Conservation (phyloP, 2,113 vertebrate species). For the Orientallactaga bullata region DNA sequence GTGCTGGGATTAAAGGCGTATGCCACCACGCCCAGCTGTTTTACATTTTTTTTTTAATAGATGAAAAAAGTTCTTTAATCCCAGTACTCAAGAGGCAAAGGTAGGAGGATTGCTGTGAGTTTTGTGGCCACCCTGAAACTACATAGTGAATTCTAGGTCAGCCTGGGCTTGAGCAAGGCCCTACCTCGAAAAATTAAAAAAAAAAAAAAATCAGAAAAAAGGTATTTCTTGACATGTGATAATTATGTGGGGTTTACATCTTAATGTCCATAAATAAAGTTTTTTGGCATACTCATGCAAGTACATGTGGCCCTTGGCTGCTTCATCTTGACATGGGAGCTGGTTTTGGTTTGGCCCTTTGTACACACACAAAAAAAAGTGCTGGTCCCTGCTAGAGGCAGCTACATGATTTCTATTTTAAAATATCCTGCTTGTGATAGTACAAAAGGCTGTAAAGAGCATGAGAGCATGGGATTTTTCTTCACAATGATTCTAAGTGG, state of each 20-base stretch:
- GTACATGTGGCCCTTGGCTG: fast-evolving
- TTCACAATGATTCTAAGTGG: background rate
- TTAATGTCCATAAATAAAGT: background rate
- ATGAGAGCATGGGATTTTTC: background rate
- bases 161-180: too few species aligned
- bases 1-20: too few species aligned
- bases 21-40: too few species aligned
- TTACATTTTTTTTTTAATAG: too few species aligned
- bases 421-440: background rate
- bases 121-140: too few species aligned
- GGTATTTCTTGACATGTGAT: background rate
- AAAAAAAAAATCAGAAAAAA: background rate
- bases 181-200: background rate
- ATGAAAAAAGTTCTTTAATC: too few species aligned
- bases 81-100: too few species aligned
- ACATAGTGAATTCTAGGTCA: too few species aligned
- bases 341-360: background rate
- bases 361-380: background rate
- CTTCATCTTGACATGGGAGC: background rate
- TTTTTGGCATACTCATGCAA: too few species aligned
- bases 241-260: background rate
- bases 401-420: background rate
- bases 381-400: background rate
- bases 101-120: too few species aligned
- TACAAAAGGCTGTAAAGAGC: background rate